A percentile compares a stretch with the other conserved stretches of the same genome.
phyloP scores from a whole-genome alignment of 2,113 vertebrate species.

The Sylvia atricapilla region DNA sequence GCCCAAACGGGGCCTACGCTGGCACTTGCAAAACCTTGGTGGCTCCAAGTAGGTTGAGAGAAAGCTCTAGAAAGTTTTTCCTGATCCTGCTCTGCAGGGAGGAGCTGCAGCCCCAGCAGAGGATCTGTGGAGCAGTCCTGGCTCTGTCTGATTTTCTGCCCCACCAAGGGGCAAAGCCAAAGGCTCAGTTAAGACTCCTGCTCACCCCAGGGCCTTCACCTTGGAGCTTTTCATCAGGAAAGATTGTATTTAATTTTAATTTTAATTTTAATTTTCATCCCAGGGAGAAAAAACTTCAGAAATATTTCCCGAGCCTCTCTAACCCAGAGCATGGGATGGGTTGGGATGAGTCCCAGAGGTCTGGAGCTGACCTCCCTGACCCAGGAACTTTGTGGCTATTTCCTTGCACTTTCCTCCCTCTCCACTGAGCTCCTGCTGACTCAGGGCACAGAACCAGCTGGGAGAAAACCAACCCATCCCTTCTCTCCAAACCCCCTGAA shows the following conservation, averaged over 20 bases:
- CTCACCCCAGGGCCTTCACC: neutral
- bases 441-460: constrained; percentile 14
- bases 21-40: neutral
- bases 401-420: neutral
- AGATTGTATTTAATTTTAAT: neutral
- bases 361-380: neutral
- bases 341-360: neutral
- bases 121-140: neutral
- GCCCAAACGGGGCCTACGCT: neutral
- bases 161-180: neutral
- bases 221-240: neutral
- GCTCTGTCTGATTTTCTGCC: neutral
- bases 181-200: neutral
- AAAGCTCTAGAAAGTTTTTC: neutral
- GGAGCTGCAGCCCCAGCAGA: neutral
- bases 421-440: constrained; percentile 5
- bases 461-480: neutral
- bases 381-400: neutral
- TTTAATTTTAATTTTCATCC: neutral
- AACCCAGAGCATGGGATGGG: neutral
- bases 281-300: neutral
- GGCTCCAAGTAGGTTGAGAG: neutral
- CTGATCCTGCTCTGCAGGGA: neutral
- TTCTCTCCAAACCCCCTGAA: neutral
- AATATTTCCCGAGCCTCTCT: neutral